These are phyloP conservation scores for Drosophila kokeensis DNA, from an alignment of 2,888 invertebrate genomes.

Conservation along the genomic window DNA sequence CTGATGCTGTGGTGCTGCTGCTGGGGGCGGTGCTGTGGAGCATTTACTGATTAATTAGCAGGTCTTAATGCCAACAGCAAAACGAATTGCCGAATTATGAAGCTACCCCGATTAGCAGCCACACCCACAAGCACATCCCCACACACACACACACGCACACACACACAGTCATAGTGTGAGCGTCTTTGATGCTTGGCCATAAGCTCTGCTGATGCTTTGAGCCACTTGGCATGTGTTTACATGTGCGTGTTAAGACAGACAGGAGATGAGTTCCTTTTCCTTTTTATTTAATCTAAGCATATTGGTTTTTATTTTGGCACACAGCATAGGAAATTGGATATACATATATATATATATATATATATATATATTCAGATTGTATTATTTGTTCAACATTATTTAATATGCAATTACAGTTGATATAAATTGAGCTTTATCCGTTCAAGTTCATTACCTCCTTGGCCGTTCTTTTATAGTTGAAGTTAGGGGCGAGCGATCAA, in stretches of 20 bases:
- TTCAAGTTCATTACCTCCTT: neutral
- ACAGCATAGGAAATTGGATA: neutral
- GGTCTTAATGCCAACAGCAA: constrained; percentile 59
- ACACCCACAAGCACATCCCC: constrained; percentile 1
- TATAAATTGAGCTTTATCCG: neutral
- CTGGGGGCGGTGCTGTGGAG: constrained; percentile 12
- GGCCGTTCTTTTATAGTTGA: too few species aligned
- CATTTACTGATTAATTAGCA: constrained; percentile 70
- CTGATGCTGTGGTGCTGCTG: neutral
- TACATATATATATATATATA: neutral
- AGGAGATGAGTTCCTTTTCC: constrained; percentile 6
- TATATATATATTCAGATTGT: neutral
- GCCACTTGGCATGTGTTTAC: constrained; percentile 60
- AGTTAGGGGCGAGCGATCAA: too few species aligned
- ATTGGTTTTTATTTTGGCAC: neutral
- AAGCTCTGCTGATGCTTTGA: constrained; percentile 37
- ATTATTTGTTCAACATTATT: neutral
- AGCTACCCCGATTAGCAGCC: constrained; percentile 29
- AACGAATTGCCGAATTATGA: constrained; percentile 68
- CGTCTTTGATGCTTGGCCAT: constrained; percentile 20
- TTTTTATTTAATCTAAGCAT: neutral
- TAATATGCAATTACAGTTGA: constrained; percentile 1
- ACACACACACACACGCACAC: constrained; percentile 8
- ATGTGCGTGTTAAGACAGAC: constrained; percentile 44
- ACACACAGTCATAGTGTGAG: constrained; percentile 3